Base-by-base conservation (phyloP, 2,113 vertebrate species). In the human (Homo sapiens) region DNA sequence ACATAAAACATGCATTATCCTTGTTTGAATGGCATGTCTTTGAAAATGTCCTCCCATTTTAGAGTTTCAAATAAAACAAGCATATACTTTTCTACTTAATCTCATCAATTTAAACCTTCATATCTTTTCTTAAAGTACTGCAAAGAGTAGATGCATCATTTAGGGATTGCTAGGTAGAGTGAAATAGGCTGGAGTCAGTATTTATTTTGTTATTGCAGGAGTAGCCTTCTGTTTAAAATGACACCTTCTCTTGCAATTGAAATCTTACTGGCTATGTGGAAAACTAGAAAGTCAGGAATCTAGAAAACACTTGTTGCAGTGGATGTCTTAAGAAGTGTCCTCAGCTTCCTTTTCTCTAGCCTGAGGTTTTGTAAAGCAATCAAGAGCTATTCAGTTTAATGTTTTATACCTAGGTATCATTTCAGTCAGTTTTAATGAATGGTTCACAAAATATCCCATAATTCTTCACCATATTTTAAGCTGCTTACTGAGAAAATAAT, bases 401-500 rank as follows among this genome's bases (percentile, higher is more conserved):
- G 52, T 73, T 93, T 95, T 52, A 89, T 4, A 93, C 1, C 1
- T 23, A 97, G 59, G 32, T 84, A 84, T n/a, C 0, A 6, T 72
- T 98, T 93, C 68, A 96, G 12, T 84, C 84, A 27, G 40, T 97
- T 96, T 89, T 97, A 52, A 76, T 59, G 57, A 94, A 84, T 72
- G 32, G 13, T 70, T 95, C 61, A 59, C 95, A 48, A 93, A 93
- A 38, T 96, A 83, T 88, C 5, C 32, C 6, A 76, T 25, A 90
- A 92, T 97, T 83, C 81, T 93, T 98, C 38, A 30, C 43, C 78
- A 43, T 73, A 57, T 78, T 98, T 97, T 91, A 97, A 95, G 92
- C 80, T 97, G 86, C 27, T 43, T 84, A 80, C 43, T 73, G 50
- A 92, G 23, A 20, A 89, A 89, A 55, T 40, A 73, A 80, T 43